phyloP scores from a whole-genome alignment of 2,113 vertebrate genomes.

The Oceanites oceanicus region DNA sequence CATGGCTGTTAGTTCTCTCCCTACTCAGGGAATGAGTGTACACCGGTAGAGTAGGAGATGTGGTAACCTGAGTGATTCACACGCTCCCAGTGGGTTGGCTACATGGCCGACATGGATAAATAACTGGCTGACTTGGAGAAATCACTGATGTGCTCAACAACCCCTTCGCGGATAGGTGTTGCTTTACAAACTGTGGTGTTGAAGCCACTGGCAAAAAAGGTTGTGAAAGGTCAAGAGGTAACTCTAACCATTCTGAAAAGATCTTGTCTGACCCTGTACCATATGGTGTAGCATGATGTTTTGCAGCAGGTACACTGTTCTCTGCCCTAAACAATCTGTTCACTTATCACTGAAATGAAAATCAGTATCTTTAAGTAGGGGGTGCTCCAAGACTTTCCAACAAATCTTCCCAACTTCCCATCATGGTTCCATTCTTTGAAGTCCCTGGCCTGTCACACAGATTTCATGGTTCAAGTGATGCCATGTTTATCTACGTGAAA shows the following conservation, averaged over 20 bases:
- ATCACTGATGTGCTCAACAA: not conserved
- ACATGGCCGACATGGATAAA: not conserved
- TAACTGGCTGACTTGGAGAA: not conserved
- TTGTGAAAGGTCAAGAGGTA: not conserved
- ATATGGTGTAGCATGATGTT: not conserved
- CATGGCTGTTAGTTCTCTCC: not conserved
- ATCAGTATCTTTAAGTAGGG: not conserved
- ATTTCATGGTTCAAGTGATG: not conserved
- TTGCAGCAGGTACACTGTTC: not conserved
- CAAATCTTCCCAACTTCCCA: not conserved
- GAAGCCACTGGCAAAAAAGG: not conserved
- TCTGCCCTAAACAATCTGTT: not conserved
- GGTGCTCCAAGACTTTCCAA: not conserved
- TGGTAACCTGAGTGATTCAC: not conserved
- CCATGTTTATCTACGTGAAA: not conserved
- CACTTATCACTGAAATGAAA: not conserved
- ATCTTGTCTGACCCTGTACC: not conserved
- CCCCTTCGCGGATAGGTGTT: not conserved
- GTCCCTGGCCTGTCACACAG: not conserved
- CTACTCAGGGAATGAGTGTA: not conserved
- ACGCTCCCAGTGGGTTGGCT: not conserved
- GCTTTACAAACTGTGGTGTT: not conserved
- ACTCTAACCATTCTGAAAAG: not conserved
- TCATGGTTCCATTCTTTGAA: not conserved
- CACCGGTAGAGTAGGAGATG: not conserved